Conservation (phyloP, 2,888 invertebrate genomes). For the Malthinus seriepunctatus region DNA sequence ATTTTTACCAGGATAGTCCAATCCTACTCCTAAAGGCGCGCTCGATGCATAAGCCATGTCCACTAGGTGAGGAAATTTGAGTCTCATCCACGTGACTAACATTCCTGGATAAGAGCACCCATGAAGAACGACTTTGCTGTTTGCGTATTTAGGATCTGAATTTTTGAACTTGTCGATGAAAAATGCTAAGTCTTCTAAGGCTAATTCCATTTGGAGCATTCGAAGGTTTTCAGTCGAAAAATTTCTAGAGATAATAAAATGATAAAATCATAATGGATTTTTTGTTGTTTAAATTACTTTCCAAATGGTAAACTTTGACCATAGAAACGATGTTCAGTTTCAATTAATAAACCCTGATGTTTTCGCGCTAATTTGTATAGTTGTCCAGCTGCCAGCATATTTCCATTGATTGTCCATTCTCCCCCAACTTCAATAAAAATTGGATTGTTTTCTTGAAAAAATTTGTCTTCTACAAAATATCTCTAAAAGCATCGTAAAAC, state of each 20-base stretch:
- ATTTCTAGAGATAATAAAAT: not conserved
- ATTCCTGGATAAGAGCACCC: conserved; percentile 65
- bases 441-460: conserved; percentile 58
- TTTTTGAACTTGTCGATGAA: not conserved
- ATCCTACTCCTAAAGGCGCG: conserved; percentile 51
- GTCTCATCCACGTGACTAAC: conserved; percentile 63
- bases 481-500: too few relatives aligned
- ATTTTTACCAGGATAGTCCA: conserved; percentile 6
- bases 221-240: not conserved
- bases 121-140: conserved; percentile 50
- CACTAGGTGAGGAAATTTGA: conserved; percentile 63
- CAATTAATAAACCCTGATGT: conserved; percentile 67
- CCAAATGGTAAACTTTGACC: conserved; percentile 71
- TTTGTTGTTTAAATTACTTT: not conserved
- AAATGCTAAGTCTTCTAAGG: not conserved
- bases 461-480: conserved; percentile 58
- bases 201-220: not conserved
- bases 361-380: conserved; percentile 63
- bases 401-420: conserved; percentile 69
- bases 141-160: not conserved
- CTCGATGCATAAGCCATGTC: conserved; percentile 63
- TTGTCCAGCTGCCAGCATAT: conserved; percentile 63
- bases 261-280: too few relatives aligned
- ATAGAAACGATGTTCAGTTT: conserved; percentile 83
- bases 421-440: conserved; percentile 73